These are phyloP conservation scores for Sebastiscus albofasciatus DNA, from an alignment of 2,797 vertebrate species.

Conservation along the genomic window DNA sequence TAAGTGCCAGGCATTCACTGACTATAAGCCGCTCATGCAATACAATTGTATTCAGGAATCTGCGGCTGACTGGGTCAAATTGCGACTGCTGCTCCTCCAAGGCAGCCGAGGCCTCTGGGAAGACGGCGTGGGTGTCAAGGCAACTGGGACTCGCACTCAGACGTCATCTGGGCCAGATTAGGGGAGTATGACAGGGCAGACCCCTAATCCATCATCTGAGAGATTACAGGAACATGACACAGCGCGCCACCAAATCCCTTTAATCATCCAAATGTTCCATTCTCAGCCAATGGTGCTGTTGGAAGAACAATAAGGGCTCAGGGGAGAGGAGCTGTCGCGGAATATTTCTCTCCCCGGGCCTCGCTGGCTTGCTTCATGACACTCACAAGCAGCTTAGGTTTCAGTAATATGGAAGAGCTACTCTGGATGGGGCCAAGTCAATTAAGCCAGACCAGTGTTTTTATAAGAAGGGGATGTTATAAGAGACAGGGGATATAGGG, in stretches of 20 bases:
- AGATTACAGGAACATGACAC: constrained; percentile 80
- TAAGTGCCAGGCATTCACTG: constrained; percentile 34
- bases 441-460: constrained; percentile 69
- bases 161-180: constrained; percentile 69
- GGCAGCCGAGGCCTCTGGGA: constrained; percentile 34
- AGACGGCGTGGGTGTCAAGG: constrained; percentile 39
- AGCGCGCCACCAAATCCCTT: constrained; percentile 72
- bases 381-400: constrained; percentile 68
- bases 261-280: constrained; percentile 79
- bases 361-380: constrained; percentile 56
- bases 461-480: constrained; percentile 52
- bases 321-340: constrained; percentile 50
- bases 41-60: constrained; percentile 43
- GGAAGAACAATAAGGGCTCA: constrained; percentile 60
- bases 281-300: constrained; percentile 54
- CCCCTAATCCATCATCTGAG: constrained; percentile 79
- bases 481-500: constrained; percentile 48
- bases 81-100: constrained; percentile 24
- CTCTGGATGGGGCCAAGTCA: constrained; percentile 65
- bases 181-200: constrained; percentile 63
- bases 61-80: constrained; percentile 46
- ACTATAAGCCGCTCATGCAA: constrained; percentile 20
- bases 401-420: constrained; percentile 55
- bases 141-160: constrained; percentile 28
- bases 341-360: constrained; percentile 54